Evolutionary conservation across 2,797 vertebrate genomes (phyloP).

Genomic region (Bovichtus diacanthus): DNA sequence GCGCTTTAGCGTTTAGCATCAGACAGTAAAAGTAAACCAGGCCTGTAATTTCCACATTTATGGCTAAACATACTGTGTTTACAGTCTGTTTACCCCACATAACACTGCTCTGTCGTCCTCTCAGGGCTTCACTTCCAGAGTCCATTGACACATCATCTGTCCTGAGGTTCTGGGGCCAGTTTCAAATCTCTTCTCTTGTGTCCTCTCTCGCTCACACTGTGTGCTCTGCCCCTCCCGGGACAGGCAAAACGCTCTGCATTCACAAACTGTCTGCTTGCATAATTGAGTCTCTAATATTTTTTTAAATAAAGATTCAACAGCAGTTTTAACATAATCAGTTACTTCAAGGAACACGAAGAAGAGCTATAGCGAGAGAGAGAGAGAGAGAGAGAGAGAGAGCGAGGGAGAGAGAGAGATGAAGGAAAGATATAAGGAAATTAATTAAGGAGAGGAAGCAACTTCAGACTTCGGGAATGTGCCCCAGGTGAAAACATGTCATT

Average conservation of each 20-base stretch:
- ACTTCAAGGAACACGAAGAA: constrained; percentile 18
- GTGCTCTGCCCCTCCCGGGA: background rate
- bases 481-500: constrained; percentile 82
- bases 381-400: constrained; percentile 23
- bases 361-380: background rate
- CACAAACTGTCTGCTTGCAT: constrained; percentile 15
- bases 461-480: constrained; percentile 69
- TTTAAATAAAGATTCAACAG: background rate
- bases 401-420: constrained; percentile 22
- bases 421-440: constrained; percentile 55
- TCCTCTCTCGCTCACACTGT: constrained; percentile 5
- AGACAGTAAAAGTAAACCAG: constrained; percentile 46
- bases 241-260: constrained; percentile 27
- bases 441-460: constrained; percentile 72
- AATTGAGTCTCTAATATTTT: constrained; percentile 4
- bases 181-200: constrained; percentile 13
- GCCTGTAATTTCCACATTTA: constrained; percentile 49
- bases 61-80: constrained; percentile 41
- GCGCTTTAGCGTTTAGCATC: constrained; percentile 23
- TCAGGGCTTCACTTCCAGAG: constrained; percentile 26
- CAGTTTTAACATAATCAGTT: constrained; percentile 3
- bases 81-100: constrained; percentile 46
- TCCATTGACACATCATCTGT: constrained; percentile 36
- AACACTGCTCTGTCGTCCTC: constrained; percentile 16
- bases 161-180: constrained; percentile 10